Percentiles rank a stretch among this genome's conserved stretches.
phyloP scores from a whole-genome alignment of 1,140 invertebrate species.

The Hylyphantes graminicola region DNA sequence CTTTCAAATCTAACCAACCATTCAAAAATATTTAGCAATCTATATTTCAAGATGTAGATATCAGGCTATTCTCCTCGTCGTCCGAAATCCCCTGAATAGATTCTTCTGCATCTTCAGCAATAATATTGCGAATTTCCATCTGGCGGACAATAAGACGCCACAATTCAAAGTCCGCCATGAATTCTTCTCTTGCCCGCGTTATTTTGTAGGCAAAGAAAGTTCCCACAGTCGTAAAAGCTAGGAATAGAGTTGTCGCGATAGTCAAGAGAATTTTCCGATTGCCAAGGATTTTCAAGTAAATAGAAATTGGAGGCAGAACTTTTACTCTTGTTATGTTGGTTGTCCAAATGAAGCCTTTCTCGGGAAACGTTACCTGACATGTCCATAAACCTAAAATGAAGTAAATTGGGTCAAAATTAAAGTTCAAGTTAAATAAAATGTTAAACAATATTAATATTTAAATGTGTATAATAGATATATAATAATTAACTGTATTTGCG shows the following conservation, averaged over 20 bases:
- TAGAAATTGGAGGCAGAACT: slow-evolving; percentile 1
- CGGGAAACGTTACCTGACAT: background rate
- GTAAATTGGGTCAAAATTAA: background rate
- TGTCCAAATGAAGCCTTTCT: slow-evolving; percentile 7
- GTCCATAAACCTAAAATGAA: slow-evolving; percentile 22
- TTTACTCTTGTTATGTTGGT: slow-evolving; percentile 1
- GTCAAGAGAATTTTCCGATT: background rate
- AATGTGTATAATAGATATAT: background rate
- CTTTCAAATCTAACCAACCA: too few species aligned
- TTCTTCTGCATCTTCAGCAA: too few species aligned
- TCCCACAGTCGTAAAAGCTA: background rate
- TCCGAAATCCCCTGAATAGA: too few species aligned
- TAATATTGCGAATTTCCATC: background rate
- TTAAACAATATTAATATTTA: background rate
- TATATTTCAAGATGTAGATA: too few species aligned
- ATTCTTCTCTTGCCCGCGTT: slow-evolving; percentile 7
- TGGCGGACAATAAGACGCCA: slow-evolving; percentile 7
- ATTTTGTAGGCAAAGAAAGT: background rate
- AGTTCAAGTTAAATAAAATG: background rate
- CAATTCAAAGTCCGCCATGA: background rate
- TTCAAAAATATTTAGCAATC: too few species aligned
- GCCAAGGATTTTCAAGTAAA: background rate
- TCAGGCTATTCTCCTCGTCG: too few species aligned
- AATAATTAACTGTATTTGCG: background rate
- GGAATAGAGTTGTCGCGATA: background rate